phyloP scores from a whole-genome alignment of 2,888 invertebrate species.

The Blera fallax region DNA sequence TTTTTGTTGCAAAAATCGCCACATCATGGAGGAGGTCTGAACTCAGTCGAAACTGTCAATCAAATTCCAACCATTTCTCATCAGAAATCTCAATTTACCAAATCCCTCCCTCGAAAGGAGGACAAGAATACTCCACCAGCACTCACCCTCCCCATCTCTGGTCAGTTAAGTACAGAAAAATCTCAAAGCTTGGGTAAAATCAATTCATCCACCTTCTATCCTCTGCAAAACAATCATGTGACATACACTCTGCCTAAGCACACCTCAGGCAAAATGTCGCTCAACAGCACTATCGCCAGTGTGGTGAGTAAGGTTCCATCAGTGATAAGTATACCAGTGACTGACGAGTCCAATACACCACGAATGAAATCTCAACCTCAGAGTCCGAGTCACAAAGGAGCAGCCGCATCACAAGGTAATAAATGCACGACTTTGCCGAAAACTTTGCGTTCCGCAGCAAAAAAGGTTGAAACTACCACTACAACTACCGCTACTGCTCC shows the following conservation, averaged over 20 bases:
- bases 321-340: constrained; percentile 80
- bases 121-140: constrained; percentile 77
- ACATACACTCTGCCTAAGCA: constrained; percentile 81
- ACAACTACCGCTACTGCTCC: constrained; percentile 58
- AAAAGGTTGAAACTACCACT: constrained; percentile 64
- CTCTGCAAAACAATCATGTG: constrained; percentile 80
- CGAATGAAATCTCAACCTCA: constrained; percentile 70
- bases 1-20: constrained; percentile 68
- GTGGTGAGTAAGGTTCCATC: constrained; percentile 82
- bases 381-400: constrained; percentile 57
- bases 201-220: constrained; percentile 81
- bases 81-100: constrained; percentile 73
- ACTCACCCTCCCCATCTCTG: constrained; percentile 77
- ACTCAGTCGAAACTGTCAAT: background rate
- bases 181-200: constrained; percentile 77
- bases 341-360: constrained; percentile 67
- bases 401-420: constrained; percentile 61
- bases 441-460: constrained; percentile 76
- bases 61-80: constrained; percentile 69
- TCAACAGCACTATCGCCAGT: constrained; percentile 81
- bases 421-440: constrained; percentile 79
- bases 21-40: constrained; percentile 23
- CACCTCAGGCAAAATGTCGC: constrained; percentile 79
- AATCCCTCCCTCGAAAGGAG: constrained; percentile 75
- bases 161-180: constrained; percentile 58